Conservation (phyloP, 2,888 invertebrate species). For the Entomobrya proxima region DNA sequence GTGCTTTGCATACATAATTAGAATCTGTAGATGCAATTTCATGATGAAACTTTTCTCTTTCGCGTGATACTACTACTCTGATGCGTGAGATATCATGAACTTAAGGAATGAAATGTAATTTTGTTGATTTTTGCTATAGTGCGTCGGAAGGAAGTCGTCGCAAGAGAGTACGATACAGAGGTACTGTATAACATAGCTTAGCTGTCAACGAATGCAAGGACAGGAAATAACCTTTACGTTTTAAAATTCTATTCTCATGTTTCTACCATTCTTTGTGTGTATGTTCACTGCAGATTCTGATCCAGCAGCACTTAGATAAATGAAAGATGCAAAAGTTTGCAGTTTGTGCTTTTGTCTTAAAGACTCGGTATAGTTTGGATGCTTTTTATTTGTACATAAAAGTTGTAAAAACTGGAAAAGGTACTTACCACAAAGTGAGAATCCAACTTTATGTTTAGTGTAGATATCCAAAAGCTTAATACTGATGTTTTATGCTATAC, state of each 20-base stretch:
- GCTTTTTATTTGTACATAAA: not conserved
- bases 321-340: not conserved
- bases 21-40: conserved; percentile 52
- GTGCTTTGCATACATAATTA: conserved; percentile 72
- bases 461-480: not conserved
- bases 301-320: not conserved
- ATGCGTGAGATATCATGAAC: not conserved
- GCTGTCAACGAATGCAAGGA: conserved; percentile 39
- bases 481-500: not conserved
- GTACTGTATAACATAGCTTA: conserved; percentile 2
- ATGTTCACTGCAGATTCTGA: not conserved
- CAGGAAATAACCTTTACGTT: conserved; percentile 27
- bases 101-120: conserved; percentile 45
- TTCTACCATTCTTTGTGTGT: not conserved
- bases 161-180: not conserved
- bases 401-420: not conserved
- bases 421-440: not conserved
- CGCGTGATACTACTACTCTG: conserved; percentile 20
- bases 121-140: conserved; percentile 33
- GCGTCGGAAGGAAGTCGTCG: not conserved
- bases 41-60: conserved; percentile 57
- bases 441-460: not conserved
- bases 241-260: conserved; percentile 10
- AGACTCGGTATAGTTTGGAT: not conserved
- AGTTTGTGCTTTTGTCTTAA: not conserved